Percentiles rank a stretch among this genome's conserved stretches.
Evolutionary conservation across 1,140 invertebrate species (phyloP).

Genomic region (Drosophila aff.): DNA sequence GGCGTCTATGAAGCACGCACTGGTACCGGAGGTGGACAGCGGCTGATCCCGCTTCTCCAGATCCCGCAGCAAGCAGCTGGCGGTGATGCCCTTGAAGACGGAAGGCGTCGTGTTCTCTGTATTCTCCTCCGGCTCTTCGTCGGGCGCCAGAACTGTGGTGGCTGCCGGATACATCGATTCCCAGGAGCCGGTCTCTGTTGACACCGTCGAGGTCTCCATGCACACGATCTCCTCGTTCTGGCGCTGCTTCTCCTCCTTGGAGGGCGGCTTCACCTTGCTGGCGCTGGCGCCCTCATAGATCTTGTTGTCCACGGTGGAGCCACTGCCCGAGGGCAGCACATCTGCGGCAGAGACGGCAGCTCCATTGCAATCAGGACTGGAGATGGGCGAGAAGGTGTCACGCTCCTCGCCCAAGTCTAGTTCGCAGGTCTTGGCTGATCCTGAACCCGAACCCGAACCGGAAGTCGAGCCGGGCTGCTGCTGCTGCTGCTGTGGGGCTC

Average conservation of each 20-base stretch:
- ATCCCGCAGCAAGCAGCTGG: conserved; percentile 74
- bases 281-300: conserved; percentile 41
- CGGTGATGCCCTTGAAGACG: conserved; percentile 59
- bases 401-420: conserved; percentile 77
- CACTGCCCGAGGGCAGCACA: conserved; percentile 27
- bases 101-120: conserved; percentile 28
- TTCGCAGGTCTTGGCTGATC: conserved; percentile 76
- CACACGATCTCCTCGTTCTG: conserved; percentile 89
- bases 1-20: conserved; percentile 90
- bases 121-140: conserved; percentile 4
- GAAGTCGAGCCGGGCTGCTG: conserved; percentile 25
- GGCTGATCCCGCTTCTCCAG: conserved; percentile 72
- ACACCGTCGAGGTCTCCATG: conserved; percentile 87
- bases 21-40: conserved; percentile 67
- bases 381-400: conserved; percentile 76
- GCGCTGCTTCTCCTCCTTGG: conserved; percentile 90
- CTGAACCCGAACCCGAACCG: conserved; percentile 60
- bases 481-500: conserved; percentile 1
- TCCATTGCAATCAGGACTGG: conserved; percentile 66
- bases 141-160: conserved; percentile 1
- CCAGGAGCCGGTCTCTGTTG: conserved; percentile 88
- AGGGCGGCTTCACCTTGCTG: conserved; percentile 74
- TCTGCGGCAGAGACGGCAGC: conserved; percentile 8
- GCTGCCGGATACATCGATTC: conserved; percentile 86
- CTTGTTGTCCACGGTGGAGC: conserved; percentile 46